A percentile compares a stretch with the other conserved stretches of the same genome.
These are phyloP conservation scores for Solen grandis DNA, from an alignment of 1,140 invertebrate species.

Conservation along the genomic window DNA sequence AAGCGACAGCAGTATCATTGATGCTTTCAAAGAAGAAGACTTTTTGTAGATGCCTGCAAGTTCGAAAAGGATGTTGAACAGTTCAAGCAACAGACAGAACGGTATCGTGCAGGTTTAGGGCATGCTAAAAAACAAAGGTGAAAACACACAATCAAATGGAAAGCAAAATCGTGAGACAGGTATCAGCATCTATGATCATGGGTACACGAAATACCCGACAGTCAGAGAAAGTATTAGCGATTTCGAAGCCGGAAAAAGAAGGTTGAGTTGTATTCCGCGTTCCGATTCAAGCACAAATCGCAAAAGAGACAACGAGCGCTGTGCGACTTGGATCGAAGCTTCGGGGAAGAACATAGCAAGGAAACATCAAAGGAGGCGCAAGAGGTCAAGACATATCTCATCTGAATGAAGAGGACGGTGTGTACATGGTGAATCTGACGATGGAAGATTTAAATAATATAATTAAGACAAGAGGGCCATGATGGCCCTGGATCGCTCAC, in stretches of 20 bases:
- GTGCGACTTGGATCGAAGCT: neutral
- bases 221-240: neutral
- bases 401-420: constrained; percentile 2
- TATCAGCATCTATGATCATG: neutral
- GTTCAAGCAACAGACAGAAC: neutral
- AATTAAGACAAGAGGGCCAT: too few relatives aligned
- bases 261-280: neutral
- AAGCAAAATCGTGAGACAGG: neutral
- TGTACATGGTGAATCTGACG: constrained; percentile 25
- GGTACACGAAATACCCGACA: neutral
- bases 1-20: constrained; percentile 26
- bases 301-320: neutral
- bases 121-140: neutral
- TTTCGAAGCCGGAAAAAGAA: neutral
- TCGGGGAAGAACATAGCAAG: constrained; percentile 8
- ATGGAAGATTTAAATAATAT: constrained; percentile 41
- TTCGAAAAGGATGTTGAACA: neutral
- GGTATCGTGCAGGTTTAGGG: neutral
- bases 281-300: neutral
- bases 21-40: constrained; percentile 1
- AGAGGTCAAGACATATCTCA: neutral
- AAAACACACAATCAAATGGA: neutral
- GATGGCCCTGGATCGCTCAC: too few relatives aligned
- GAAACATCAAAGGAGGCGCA: constrained; percentile 18
- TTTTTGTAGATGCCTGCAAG: neutral